phyloP scores from a whole-genome alignment of 2,113 vertebrate species.

The Willisornis vidua region DNA sequence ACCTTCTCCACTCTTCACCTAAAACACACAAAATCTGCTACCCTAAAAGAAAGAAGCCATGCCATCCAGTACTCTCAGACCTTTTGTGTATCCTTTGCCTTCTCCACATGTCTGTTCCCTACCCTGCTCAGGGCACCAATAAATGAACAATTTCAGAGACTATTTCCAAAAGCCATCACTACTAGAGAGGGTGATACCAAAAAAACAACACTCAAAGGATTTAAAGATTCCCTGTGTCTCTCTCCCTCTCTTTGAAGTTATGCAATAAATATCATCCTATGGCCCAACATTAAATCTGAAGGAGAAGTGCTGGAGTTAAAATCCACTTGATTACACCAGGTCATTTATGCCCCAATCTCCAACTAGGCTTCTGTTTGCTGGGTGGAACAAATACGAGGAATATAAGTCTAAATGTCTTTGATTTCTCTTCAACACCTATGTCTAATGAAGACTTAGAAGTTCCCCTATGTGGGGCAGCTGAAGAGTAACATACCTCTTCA shows the following conservation, averaged over 20 bases:
- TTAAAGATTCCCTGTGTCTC: rapidly evolving
- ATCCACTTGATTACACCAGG: background rate
- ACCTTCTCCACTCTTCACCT: background rate
- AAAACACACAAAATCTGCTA: background rate
- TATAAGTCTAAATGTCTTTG: background rate
- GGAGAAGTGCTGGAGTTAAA: background rate
- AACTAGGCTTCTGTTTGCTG: background rate
- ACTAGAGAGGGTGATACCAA: background rate
- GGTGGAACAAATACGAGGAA: background rate
- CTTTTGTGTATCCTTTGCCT: background rate
- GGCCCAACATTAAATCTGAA: background rate
- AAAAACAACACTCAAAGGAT: background rate
- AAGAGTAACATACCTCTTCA: background rate
- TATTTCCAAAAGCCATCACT: background rate
- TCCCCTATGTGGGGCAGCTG: rapidly evolving
- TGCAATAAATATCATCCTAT: background rate
- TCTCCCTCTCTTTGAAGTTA: background rate
- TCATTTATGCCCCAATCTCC: background rate
- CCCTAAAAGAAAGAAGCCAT: background rate
- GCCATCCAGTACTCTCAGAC: background rate
- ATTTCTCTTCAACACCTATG: background rate
- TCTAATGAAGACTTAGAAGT: background rate
- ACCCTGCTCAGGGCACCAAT: background rate
- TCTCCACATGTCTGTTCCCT: background rate
- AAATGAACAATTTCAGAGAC: background rate